Base-by-base conservation (phyloP, 1,140 invertebrate genomes). In the Pogonomyrmex californicus region DNA sequence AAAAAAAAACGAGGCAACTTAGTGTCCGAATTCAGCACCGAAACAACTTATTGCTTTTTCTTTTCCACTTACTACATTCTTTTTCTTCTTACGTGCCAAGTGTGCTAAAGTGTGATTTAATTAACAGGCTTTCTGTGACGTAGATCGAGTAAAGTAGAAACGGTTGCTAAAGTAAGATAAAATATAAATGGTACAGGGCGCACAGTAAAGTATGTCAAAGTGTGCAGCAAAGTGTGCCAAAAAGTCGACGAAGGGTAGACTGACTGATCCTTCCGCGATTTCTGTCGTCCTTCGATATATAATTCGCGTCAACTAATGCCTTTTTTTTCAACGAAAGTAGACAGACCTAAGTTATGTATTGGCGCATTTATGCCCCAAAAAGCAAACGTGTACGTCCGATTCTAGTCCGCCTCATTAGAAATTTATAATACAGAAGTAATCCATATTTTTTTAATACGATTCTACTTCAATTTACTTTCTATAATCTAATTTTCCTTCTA, bases 121-220 rank as follows among this genome's bases (percentile, higher is more conserved):
- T 76, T 63, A 85, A 77, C 51, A 65, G 47, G 4, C 12, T 62
- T 51, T 44, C 30, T 36, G 23, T 23, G 51, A 58, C 12, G 47
- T 47, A 71, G 5, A 71, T 14, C 44, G 36, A 82, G 30, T 12
- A 1, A 47, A 47, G 10, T 23, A n/a, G 23, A 14, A 23, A 44
- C 3, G 33, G 6, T 54, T 23, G 6, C 4, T 58, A 14, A 33
- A 73, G 12, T 36, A 82, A 36, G 41, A 60, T 73, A 44, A 71
- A 71, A 71, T 47, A 71, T 56, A 14, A 82, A 71, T 5, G 12
- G 4, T 17, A 58, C 38, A 36, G n/a, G 30, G 10, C 36, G 17
- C 5, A 51, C 17, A 6, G 30, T 56, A 44, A 73, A 82, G 10
- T 82, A 23, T 82, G 66, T 82, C 38, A 58, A 36, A 71, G 30